phyloP scores from a whole-genome alignment of 2,888 invertebrate genomes.

The Paralinhomoeus sp. region DNA sequence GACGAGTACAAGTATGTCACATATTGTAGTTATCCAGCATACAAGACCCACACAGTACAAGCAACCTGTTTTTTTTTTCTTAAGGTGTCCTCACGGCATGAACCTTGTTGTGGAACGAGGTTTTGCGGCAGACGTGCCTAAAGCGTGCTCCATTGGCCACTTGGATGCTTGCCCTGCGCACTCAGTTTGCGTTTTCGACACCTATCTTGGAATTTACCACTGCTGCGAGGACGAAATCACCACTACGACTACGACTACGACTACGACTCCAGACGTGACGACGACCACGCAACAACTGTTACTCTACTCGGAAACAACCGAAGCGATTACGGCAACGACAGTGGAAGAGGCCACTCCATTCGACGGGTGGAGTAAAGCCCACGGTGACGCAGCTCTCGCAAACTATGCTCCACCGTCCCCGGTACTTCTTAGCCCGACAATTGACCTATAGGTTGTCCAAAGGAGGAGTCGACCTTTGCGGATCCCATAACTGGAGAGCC shows the following conservation, averaged over 20 bases:
- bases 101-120: too few species aligned
- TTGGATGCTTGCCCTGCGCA: not conserved
- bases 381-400: too few species aligned
- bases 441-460: constrained; percentile 6
- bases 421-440: not conserved
- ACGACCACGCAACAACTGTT: constrained; percentile 2
- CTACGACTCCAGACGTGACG: not conserved
- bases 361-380: not conserved
- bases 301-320: constrained; percentile 3
- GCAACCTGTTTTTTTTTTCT: too few species aligned
- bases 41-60: too few species aligned
- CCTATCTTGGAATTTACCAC: not conserved
- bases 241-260: not conserved
- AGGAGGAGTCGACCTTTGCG: constrained; percentile 5
- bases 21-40: too few species aligned
- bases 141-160: not conserved
- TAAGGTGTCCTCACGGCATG: too few species aligned
- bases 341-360: not conserved
- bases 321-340: not conserved
- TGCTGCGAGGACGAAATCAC: too few species aligned
- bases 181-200: not conserved
- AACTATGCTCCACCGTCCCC: too few species aligned
- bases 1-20: too few species aligned
- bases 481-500: constrained; percentile 4
- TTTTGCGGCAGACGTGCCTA: not conserved